phyloP scores from a whole-genome alignment of 1,140 invertebrate genomes.

The Microplitis demolitor region DNA sequence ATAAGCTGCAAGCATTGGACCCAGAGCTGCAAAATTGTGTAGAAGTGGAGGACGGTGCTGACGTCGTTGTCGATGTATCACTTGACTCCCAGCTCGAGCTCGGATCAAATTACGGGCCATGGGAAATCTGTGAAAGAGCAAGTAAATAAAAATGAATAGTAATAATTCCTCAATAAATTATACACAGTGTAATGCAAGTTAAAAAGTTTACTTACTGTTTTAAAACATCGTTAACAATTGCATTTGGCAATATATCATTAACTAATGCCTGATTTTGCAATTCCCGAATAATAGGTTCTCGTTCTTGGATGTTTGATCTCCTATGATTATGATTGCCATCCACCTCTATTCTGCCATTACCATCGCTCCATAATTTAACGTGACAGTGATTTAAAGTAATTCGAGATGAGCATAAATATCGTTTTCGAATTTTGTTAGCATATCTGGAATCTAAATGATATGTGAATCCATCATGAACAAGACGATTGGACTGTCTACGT shows the following conservation, averaged over 20 bases:
- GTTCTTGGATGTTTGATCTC: neutral
- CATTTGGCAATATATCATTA: neutral
- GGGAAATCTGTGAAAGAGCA: no score
- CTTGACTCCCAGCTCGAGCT: no score
- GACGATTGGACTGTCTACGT: neutral
- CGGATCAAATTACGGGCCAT: no score
- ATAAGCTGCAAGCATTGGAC: neutral
- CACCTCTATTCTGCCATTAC: neutral
- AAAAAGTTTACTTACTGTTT: neutral
- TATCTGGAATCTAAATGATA: neutral
- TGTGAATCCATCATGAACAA: neutral
- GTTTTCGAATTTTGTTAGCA: neutral
- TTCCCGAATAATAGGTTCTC: neutral
- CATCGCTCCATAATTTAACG: neutral
- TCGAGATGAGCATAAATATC: neutral
- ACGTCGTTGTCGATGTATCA: neutral
- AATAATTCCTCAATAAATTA: no score
- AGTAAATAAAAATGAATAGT: no score
- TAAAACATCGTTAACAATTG: neutral
- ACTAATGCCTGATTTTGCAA: neutral
- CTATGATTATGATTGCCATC: neutral
- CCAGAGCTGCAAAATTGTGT: neutral
- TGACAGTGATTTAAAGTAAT: neutral
- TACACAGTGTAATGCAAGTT: no score
- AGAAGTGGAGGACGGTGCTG: neutral